A percentile compares a stretch with the other conserved stretches of the same genome.
phyloP scores from a whole-genome alignment of 2,888 invertebrate genomes.

The Amblyteles armatorius region DNA sequence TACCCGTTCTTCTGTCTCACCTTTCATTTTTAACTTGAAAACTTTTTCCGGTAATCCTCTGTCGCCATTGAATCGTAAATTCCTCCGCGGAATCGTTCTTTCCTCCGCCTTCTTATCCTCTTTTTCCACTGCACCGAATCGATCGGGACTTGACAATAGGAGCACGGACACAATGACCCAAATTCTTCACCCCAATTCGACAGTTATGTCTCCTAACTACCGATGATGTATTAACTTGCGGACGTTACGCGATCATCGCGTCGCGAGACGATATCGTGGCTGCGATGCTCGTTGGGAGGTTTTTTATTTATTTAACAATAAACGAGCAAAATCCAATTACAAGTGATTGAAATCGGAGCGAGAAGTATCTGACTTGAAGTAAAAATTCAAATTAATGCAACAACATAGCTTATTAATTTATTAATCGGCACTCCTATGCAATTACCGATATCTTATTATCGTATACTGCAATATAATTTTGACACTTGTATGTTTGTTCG shows the following conservation, averaged over 20 bases:
- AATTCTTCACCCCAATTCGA: constrained; percentile 29
- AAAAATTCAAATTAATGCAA: too few species aligned
- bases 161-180: constrained; percentile 22
- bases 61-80: constrained; percentile 63
- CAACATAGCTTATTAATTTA: too few species aligned
- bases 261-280: not conserved
- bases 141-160: constrained; percentile 5
- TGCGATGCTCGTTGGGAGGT: not conserved
- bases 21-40: constrained; percentile 58
- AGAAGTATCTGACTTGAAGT: too few species aligned
- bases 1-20: constrained; percentile 50
- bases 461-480: too few species aligned
- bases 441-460: too few species aligned
- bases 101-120: constrained; percentile 9
- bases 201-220: not conserved
- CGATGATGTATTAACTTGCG: not conserved
- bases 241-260: constrained; percentile 13
- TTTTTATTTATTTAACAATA: too few species aligned
- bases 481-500: too few species aligned
- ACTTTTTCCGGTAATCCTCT: constrained; percentile 58
- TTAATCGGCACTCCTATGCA: too few species aligned
- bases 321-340: too few species aligned
- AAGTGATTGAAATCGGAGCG: too few species aligned
- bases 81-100: constrained; percentile 44
- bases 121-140: constrained; percentile 24